A percentile compares a stretch with the other conserved stretches of the same genome.
These are phyloP conservation scores for Baccha elongata DNA, from an alignment of 2,888 invertebrate genomes.

Conservation along the genomic window DNA sequence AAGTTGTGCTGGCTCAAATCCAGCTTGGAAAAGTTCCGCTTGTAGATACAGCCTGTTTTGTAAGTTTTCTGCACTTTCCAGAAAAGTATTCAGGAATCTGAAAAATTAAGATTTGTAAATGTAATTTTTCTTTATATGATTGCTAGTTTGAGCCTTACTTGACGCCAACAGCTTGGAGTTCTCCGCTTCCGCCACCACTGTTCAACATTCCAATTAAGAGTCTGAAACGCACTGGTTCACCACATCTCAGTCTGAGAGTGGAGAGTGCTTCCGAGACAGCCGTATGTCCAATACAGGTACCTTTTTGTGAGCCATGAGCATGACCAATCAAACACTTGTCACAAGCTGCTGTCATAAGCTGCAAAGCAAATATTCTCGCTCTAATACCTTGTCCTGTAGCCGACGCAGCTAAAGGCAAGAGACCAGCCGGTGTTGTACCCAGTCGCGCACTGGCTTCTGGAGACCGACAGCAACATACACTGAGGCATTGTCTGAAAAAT, in stretches of 20 bases:
- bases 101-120: neutral
- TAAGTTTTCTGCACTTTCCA: constrained; percentile 89
- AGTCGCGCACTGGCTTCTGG: constrained; percentile 90
- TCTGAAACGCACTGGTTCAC: constrained; percentile 95
- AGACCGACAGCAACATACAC: constrained; percentile 90
- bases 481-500: constrained; percentile 88
- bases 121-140: neutral
- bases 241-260: constrained; percentile 92
- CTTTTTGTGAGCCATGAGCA: constrained; percentile 80
- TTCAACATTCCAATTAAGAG: constrained; percentile 94
- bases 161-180: constrained; percentile 90
- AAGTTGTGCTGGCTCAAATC: constrained; percentile 85
- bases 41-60: constrained; percentile 93
- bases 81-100: constrained; percentile 91
- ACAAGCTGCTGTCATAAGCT: constrained; percentile 93
- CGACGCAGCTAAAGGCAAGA: constrained; percentile 92
- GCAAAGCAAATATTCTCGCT: constrained; percentile 91
- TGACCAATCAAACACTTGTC: constrained; percentile 83
- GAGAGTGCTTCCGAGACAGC: constrained; percentile 95
- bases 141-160: constrained; percentile 78
- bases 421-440: constrained; percentile 90
- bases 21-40: constrained; percentile 92
- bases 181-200: constrained; percentile 88
- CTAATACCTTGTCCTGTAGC: constrained; percentile 94
- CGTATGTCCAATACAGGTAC: constrained; percentile 88